phyloP scores from a whole-genome alignment of 2,113 vertebrate species.

The Caracal caracal region DNA sequence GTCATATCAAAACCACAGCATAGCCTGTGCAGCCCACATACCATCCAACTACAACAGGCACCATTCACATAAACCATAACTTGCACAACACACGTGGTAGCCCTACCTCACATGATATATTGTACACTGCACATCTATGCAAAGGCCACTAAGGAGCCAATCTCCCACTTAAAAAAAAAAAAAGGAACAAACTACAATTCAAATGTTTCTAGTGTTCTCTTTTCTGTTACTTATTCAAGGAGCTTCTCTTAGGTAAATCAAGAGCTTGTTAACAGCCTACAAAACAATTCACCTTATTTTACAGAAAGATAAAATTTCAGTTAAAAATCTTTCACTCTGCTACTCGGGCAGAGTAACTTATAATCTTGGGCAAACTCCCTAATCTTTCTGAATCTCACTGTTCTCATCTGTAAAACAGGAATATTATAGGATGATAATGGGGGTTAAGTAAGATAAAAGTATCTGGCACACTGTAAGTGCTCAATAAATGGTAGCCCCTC shows the following conservation, averaged over 20 bases:
- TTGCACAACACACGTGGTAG: neutral
- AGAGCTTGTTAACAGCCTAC: neutral
- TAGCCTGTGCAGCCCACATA: neutral
- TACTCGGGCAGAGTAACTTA: neutral
- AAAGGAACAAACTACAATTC: neutral
- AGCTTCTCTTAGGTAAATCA: slow-evolving; percentile 5
- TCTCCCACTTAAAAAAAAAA: neutral
- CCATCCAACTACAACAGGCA: neutral
- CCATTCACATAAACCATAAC: neutral
- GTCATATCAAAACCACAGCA: neutral
- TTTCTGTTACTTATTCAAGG: slow-evolving; percentile 35
- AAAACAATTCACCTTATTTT: neutral
- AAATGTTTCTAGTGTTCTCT: neutral
- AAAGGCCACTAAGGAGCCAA: neutral
- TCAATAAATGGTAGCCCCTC: neutral
- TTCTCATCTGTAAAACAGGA: slow-evolving; percentile 11
- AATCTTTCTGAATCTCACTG: slow-evolving; percentile 8
- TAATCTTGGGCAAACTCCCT: neutral
- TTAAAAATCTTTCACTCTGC: neutral
- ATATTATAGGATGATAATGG: neutral
- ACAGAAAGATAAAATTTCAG: neutral
- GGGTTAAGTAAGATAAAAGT: neutral
- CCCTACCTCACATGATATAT: neutral
- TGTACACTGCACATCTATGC: neutral
- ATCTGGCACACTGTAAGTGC: neutral